phyloP scores from a whole-genome alignment of 2,888 invertebrate genomes.

The Yponomeuta sedellus region DNA sequence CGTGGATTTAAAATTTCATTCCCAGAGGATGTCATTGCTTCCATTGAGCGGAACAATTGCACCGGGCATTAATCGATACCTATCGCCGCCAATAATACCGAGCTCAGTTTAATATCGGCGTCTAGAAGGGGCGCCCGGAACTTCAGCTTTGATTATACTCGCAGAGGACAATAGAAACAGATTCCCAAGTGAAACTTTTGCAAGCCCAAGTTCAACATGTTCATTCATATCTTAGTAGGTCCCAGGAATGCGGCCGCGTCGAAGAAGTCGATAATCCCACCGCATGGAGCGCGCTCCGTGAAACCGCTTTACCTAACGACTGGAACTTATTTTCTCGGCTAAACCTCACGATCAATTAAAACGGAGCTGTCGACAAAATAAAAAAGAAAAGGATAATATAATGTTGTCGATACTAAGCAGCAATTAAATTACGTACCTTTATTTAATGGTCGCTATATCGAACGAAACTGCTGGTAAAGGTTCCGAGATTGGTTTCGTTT shows the following conservation, averaged over 20 bases:
- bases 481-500: background rate
- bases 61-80: constrained; percentile 28
- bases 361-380: background rate
- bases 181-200: background rate
- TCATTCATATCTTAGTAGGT: constrained; percentile 2
- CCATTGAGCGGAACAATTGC: constrained; percentile 33
- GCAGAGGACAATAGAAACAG: constrained; percentile 29
- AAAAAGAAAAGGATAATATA: background rate
- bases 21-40: constrained; percentile 17
- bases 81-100: constrained; percentile 29
- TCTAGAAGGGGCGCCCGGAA: constrained; percentile 28
- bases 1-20: constrained; percentile 16
- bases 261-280: constrained; percentile 1
- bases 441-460: background rate
- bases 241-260: background rate
- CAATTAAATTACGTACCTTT: background rate
- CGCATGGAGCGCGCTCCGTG: background rate
- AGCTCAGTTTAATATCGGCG: constrained; percentile 40
- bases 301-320: background rate
- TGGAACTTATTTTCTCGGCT: constrained; percentile 43
- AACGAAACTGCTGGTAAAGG: background rate
- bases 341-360: constrained; percentile 17
- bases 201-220: background rate
- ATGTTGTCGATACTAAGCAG: background rate
- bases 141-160: constrained; percentile 24